Conservation (phyloP, 2,888 invertebrate species). For the Apodemia zela region DNA sequence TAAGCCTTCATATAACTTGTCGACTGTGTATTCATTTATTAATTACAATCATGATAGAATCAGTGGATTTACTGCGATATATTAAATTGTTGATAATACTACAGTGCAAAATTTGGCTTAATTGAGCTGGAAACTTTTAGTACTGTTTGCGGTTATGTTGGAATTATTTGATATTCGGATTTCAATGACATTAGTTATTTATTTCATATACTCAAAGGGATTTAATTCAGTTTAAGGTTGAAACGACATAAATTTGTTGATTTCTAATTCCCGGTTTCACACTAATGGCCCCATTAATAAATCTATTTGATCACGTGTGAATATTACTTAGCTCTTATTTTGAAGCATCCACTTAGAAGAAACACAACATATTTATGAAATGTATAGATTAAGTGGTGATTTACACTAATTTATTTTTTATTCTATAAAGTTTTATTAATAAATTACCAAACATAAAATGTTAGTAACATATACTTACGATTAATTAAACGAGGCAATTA, state of each 20-base stretch:
- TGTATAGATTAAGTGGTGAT: too few species aligned
- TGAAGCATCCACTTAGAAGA: too few species aligned
- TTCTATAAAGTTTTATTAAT: too few species aligned
- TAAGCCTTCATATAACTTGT: background rate
- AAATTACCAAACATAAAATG: too few species aligned
- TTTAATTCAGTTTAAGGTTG: background rate
- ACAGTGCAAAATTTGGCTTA: background rate
- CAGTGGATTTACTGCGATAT: background rate
- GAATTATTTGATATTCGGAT: background rate
- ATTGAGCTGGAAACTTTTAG: background rate
- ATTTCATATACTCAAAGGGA: background rate
- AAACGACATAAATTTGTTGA: background rate
- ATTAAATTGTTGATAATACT: constrained; percentile 7
- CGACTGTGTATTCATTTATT: background rate
- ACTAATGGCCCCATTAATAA: background rate
- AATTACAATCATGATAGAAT: background rate
- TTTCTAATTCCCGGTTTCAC: background rate
- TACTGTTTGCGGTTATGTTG: constrained; percentile 2
- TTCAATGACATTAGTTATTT: too few species aligned
- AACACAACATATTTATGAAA: too few species aligned
- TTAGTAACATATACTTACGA: too few species aligned
- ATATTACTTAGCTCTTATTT: too few species aligned
- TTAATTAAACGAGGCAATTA: too few species aligned
- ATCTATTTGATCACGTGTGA: too few species aligned
- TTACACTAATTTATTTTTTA: too few species aligned